Conservation (phyloP, 2,888 invertebrate species). For the Sisyra nigra region DNA sequence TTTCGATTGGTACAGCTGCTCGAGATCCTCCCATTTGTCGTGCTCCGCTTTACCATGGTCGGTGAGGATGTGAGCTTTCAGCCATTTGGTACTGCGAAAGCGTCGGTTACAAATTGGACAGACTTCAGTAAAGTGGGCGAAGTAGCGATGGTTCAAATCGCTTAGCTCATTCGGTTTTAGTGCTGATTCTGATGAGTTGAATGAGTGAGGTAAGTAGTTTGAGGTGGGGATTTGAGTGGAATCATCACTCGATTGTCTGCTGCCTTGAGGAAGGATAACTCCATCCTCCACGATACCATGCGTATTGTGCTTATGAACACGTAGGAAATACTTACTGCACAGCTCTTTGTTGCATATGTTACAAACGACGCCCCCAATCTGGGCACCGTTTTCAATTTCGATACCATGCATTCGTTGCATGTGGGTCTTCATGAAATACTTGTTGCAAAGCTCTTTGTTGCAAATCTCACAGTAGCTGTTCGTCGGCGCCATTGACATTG, state of each 20-base stretch:
- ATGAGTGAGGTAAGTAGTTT: slow-evolving; percentile 1
- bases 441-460: slow-evolving; percentile 97
- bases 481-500: slow-evolving; percentile 45
- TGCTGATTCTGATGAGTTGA: slow-evolving; percentile 26
- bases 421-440: slow-evolving; percentile 99
- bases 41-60: slow-evolving; percentile 62
- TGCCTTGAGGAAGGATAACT: slow-evolving; percentile 15
- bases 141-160: slow-evolving; percentile 43
- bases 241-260: slow-evolving; percentile 15
- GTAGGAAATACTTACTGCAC: slow-evolving; percentile 93
- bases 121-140: slow-evolving; percentile 52
- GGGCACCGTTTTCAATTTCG: slow-evolving; percentile 81
- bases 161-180: slow-evolving; percentile 36
- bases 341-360: slow-evolving; percentile 97
- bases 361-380: slow-evolving; percentile 86
- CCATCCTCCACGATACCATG: slow-evolving; percentile 90
- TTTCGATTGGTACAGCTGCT: slow-evolving; percentile 29
- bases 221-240: slow-evolving; percentile 23
- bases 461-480: slow-evolving; percentile 94
- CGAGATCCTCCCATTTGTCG: slow-evolving; percentile 43
- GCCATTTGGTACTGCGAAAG: slow-evolving; percentile 75
- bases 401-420: slow-evolving; percentile 98
- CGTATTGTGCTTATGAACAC: slow-evolving; percentile 95
- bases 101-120: slow-evolving; percentile 76
- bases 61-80: slow-evolving; percentile 71